Conservation (phyloP, 2,888 invertebrate species). For the Cantharis rustica region DNA sequence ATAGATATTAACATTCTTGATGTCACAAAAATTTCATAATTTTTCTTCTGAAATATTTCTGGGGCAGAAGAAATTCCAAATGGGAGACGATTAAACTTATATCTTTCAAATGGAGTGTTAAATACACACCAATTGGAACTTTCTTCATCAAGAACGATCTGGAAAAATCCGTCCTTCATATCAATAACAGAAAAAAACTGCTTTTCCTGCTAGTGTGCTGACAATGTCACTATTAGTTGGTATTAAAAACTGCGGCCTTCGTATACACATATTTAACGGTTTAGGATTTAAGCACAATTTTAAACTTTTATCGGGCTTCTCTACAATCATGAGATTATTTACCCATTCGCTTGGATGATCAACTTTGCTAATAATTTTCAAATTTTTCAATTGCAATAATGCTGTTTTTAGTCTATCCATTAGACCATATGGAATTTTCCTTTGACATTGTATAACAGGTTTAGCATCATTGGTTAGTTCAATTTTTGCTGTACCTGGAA, state of each 20-base stretch:
- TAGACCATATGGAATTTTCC: neutral
- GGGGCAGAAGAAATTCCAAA: neutral
- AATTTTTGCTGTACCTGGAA: neutral
- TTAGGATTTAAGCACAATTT: too few species aligned
- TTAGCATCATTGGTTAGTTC: neutral
- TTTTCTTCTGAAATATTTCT: neutral
- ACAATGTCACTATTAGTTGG: too few species aligned
- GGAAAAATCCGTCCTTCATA: too few species aligned
- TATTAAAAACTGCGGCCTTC: too few species aligned
- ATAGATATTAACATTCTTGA: constrained; percentile 39
- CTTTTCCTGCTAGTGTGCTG: too few species aligned
- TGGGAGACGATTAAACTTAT: neutral
- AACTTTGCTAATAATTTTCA: too few species aligned
- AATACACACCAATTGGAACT: neutral
- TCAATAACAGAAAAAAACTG: too few species aligned
- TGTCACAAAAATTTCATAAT: neutral
- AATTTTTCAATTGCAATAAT: too few species aligned
- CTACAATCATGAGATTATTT: neutral
- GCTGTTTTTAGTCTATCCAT: too few species aligned
- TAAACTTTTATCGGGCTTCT: too few species aligned
- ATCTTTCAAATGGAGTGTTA: neutral
- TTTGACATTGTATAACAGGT: neutral
- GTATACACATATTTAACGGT: too few species aligned
- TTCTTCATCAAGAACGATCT: neutral
- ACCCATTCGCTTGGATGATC: too few species aligned